These are phyloP conservation scores for Podarcis siculus DNA, from an alignment of 2,797 vertebrate species.

Conservation along the genomic window DNA sequence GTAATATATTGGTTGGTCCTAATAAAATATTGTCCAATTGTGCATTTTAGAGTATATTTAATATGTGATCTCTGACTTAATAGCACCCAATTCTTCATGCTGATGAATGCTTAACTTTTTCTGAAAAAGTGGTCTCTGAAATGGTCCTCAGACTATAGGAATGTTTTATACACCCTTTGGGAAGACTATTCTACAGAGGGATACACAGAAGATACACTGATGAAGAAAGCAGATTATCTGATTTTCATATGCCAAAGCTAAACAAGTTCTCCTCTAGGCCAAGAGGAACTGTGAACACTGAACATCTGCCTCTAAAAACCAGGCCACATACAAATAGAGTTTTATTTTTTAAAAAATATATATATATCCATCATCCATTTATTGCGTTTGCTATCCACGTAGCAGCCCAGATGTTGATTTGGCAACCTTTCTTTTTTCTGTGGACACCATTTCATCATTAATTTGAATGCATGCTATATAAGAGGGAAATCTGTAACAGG, in stretches of 20 bases:
- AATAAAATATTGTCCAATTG: no score
- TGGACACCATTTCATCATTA: background rate
- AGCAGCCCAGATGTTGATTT: background rate
- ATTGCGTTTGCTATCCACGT: background rate
- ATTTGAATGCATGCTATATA: background rate
- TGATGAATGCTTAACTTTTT: background rate
- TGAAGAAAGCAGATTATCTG: background rate
- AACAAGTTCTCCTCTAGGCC: constrained; percentile 12
- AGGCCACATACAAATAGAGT: fast-evolving
- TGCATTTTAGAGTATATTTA: background rate
- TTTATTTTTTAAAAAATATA: background rate
- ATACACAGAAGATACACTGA: background rate
- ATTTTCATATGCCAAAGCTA: constrained; percentile 5
- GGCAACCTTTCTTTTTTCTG: background rate
- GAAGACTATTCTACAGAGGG: background rate
- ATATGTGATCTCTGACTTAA: background rate
- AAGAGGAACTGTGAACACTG: background rate
- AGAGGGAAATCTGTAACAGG: background rate
- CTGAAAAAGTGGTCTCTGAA: background rate
- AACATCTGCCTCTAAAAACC: background rate
- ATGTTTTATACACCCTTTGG: background rate
- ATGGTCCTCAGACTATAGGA: background rate
- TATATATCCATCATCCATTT: background rate
- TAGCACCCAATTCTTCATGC: background rate
- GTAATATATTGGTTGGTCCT: no score